Base-by-base conservation (phyloP, 1,140 invertebrate genomes). In the Pissodes strobi region DNA sequence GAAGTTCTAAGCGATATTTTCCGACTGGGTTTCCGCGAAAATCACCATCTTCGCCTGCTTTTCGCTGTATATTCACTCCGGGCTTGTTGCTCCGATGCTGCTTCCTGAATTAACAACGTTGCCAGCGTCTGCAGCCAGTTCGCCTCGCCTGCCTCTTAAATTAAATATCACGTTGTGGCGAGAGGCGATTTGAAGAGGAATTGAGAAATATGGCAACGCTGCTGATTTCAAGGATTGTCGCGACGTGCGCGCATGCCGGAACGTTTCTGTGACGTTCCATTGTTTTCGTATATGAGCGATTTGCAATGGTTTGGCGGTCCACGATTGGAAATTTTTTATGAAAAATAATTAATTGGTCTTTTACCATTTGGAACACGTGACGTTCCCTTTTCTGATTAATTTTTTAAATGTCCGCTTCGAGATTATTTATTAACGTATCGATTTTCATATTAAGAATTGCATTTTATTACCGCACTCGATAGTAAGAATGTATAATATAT, bases 51-150 rank as follows among this genome's bases (percentile, higher is more conserved):
- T 61, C 58, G n/a, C 21, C 48, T 51, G 48, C 58, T 61, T 49
- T 61, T 61, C 34, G 48, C 58, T 61, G 48, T 30, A 52, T 61
- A 37, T 61, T 52, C 46, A 52, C 48, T 52, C 34, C 46, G 58
- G 48, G 58, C 58, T 61, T 61, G 58, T 61, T 61, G 58, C 58
- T 61, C 58, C 17, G 48, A 30, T 61, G 58, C 58, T 61, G 48
- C 48, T 61, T 61, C 58, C 58, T 61, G 58, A 61, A 61, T 51
- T 61, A n/a, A 8, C 48, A 15, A 13, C 30, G 58, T 61, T 61
- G 58, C 46, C 43, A 52, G n/a, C n/a, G n/a, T n/a, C 46, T 49
- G 46, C 46, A 49, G 23, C 21, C 21, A 27, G 3, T 22, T 49
- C 30, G 25, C 23, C n/a, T 15, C 6, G 43, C 5, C 18, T 10